Evolutionary conservation across 2,888 invertebrate species (phyloP).

Genomic region (Bellardia bayeri): DNA sequence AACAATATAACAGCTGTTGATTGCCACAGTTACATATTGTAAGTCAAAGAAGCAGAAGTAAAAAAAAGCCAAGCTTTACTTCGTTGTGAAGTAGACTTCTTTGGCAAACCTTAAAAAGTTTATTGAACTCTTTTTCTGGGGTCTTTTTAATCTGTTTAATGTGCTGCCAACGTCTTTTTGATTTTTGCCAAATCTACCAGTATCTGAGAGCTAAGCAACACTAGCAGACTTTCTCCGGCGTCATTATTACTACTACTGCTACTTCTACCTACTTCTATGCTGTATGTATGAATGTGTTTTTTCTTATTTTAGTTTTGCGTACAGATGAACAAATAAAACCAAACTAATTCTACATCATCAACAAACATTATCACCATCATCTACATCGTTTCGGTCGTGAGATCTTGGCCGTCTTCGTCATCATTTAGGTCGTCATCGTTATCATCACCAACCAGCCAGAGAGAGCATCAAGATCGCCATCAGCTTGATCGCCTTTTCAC

Average conservation of each 20-base stretch:
- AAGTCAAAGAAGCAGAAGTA: slow-evolving; percentile 36
- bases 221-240: slow-evolving; percentile 80
- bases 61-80: slow-evolving; percentile 54
- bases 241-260: slow-evolving; percentile 75
- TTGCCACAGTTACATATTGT: slow-evolving; percentile 59
- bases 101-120: slow-evolving; percentile 80
- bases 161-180: slow-evolving; percentile 50
- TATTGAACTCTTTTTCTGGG: slow-evolving; percentile 79
- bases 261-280: slow-evolving; percentile 60
- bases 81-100: slow-evolving; percentile 72
- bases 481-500: slow-evolving; percentile 27
- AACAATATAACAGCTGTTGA: slow-evolving; percentile 50
- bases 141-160: slow-evolving; percentile 41
- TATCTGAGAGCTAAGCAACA: slow-evolving; percentile 30
- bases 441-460: slow-evolving; percentile 20
- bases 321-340: slow-evolving; percentile 26
- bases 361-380: slow-evolving; percentile 42
- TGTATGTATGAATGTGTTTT: slow-evolving; percentile 26
- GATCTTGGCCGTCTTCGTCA: slow-evolving; percentile 40
- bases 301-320: neutral
- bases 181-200: slow-evolving; percentile 47
- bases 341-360: slow-evolving; percentile 49
- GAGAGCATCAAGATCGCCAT: slow-evolving; percentile 6
- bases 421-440: slow-evolving; percentile 59
- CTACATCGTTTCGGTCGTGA: slow-evolving; percentile 11